Conservation (phyloP, 2,888 invertebrate genomes). For the Sphecodes monilicornis region DNA sequence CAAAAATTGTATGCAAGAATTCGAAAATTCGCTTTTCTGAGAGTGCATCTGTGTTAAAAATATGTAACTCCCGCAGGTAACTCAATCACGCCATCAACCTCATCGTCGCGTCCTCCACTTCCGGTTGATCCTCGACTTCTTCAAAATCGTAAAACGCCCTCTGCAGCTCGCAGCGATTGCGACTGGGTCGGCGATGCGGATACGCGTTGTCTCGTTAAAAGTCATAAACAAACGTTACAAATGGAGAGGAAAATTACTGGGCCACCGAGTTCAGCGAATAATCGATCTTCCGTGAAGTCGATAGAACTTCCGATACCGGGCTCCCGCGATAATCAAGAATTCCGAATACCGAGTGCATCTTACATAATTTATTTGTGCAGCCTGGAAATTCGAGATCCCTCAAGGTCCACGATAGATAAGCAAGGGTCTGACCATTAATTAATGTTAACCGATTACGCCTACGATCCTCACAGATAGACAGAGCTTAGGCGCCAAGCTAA, state of each 20-base stretch:
- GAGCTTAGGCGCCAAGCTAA: background rate
- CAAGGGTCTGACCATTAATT: background rate
- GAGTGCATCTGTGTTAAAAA: too few species aligned
- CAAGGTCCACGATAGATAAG: background rate
- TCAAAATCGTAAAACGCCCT: background rate
- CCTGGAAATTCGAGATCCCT: background rate
- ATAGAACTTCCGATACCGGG: background rate
- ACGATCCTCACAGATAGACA: background rate
- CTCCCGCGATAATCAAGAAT: background rate
- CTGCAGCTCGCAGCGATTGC: background rate
- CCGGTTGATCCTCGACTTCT: background rate
- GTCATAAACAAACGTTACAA: conserved; percentile 13
- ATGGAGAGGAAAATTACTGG: conserved; percentile 15
- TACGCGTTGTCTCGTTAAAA: conserved; percentile 5
- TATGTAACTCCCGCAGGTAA: too few species aligned
- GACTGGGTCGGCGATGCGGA: background rate
- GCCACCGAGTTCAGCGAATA: conserved; percentile 7
- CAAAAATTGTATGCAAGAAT: too few species aligned
- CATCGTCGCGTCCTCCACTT: background rate
- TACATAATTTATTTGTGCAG: background rate
- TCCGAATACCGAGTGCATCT: background rate
- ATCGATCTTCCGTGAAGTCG: conserved; percentile 9
- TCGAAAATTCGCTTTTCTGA: too few species aligned
- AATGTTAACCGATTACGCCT: background rate
- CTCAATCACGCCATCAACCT: background rate